Base-by-base conservation (phyloP, 2,888 invertebrate genomes). In the Ashinkailepas kermadecensis region DNA sequence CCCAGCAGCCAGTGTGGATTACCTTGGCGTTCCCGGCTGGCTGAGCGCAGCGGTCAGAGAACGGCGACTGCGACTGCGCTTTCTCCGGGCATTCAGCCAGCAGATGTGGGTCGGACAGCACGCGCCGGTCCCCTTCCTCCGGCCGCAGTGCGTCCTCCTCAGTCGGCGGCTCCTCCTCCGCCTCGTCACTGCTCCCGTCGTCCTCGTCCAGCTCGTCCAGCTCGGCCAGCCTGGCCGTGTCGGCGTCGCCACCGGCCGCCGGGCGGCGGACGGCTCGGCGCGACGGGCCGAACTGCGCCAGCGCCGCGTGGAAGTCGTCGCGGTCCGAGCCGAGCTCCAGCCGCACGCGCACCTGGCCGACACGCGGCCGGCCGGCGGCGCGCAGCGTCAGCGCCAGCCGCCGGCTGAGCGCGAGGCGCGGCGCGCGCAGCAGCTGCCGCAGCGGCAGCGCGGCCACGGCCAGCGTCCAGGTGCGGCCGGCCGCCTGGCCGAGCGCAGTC, bases 401-500 rank as follows among this genome's bases (percentile, higher is more conserved):
- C 6, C 74, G 74, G 54, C 54, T 74, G 21, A 74, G 54, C 18
- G 74, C 54, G 21, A 74, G 74, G 21, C 74, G 74, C 74, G 74
- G 74, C 74, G 54, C 54, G 56, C 74, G 74, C 74, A 74, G 74
- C 74, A 74, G 74, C 74, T 74, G 74, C 10, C 74, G 74, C 74
- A 74, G 74, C 54, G 74, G 74, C 74, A 74, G 74, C 74, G 74
- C 74, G 54, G 74, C 74, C 56, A 74, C 74, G 56, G 74, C 74
- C 74, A 74, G 74, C 21, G 74, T 74, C 74, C 74, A 74, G 54
- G 9, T 18, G 54, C 74, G 74, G 74, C 74, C 74, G 56, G 54
- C 56, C 21, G 54, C 54, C 54, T 56, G 74, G 74, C 74, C 74
- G 21, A 74, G 74, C 56, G 74, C 74, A 9, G 74, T 74, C 54